Evolutionary conservation across 2,888 invertebrate species (phyloP).

Genomic region (Sepioteuthis lessoniana): DNA sequence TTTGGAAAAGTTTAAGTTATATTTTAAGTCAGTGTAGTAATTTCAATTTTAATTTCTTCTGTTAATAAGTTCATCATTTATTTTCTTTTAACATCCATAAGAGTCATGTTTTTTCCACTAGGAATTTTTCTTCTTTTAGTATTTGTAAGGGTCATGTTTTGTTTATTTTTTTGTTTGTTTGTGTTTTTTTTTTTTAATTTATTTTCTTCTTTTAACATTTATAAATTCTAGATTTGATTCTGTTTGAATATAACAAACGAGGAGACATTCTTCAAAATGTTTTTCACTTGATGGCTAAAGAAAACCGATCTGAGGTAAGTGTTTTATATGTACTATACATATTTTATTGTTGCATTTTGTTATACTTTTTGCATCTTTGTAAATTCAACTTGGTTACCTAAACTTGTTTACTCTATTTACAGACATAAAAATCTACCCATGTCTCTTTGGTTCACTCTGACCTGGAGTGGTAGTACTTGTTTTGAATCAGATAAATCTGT

Average conservation of each 20-base stretch:
- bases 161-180: slow-evolving; percentile 17
- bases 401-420: too few relatives aligned
- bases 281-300: slow-evolving; percentile 80
- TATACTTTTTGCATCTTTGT: neutral
- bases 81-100: too few relatives aligned
- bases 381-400: too few relatives aligned
- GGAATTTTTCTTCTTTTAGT: too few relatives aligned
- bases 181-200: neutral
- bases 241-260: slow-evolving; percentile 83
- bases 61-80: too few relatives aligned
- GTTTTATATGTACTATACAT: neutral
- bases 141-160: neutral
- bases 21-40: too few relatives aligned
- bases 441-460: too few relatives aligned
- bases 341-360: slow-evolving; percentile 51
- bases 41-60: too few relatives aligned
- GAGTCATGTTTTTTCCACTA: too few relatives aligned
- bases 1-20: too few relatives aligned
- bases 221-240: slow-evolving; percentile 79
- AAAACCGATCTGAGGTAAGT: slow-evolving; percentile 63
- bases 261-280: slow-evolving; percentile 73
- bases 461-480: neutral
- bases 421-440: too few relatives aligned
- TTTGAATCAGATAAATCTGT: neutral
- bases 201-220: neutral